phyloP scores from a whole-genome alignment of 2,113 vertebrate species.

The Zosterops pallidus region DNA sequence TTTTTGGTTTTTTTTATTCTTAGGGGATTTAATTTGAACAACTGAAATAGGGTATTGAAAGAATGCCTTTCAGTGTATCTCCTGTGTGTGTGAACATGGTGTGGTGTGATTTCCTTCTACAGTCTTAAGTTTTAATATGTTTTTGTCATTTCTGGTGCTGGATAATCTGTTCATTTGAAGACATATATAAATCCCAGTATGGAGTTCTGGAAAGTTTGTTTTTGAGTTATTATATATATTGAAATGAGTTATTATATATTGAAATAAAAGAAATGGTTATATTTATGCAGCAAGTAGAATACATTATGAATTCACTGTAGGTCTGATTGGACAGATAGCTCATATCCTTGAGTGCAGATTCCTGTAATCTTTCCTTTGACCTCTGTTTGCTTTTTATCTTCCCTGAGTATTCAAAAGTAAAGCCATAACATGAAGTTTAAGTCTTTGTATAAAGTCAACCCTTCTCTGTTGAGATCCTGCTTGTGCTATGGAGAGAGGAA shows the following conservation, averaged over 20 bases:
- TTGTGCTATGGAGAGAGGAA: background rate
- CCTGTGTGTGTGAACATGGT: background rate
- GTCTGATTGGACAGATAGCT: background rate
- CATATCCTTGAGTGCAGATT: background rate
- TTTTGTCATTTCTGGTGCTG: background rate
- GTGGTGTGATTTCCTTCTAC: background rate
- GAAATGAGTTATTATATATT: background rate
- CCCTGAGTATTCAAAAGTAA: background rate
- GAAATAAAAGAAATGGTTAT: background rate
- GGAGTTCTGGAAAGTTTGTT: background rate
- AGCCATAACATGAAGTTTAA: background rate
- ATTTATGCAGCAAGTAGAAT: background rate
- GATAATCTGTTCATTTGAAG: background rate
- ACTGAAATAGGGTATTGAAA: background rate
- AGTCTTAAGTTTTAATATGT: background rate
- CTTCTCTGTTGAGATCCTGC: background rate
- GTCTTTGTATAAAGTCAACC: background rate
- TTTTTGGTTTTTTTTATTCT: background rate
- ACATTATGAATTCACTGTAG: background rate
- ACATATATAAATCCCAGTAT: background rate
- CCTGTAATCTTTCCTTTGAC: background rate
- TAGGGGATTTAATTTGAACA: background rate
- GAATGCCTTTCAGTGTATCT: background rate
- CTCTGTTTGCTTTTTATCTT: background rate
- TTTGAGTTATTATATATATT: background rate